Base-by-base conservation (phyloP, 2,888 invertebrate genomes). In the Acanthosepion lycidas region DNA sequence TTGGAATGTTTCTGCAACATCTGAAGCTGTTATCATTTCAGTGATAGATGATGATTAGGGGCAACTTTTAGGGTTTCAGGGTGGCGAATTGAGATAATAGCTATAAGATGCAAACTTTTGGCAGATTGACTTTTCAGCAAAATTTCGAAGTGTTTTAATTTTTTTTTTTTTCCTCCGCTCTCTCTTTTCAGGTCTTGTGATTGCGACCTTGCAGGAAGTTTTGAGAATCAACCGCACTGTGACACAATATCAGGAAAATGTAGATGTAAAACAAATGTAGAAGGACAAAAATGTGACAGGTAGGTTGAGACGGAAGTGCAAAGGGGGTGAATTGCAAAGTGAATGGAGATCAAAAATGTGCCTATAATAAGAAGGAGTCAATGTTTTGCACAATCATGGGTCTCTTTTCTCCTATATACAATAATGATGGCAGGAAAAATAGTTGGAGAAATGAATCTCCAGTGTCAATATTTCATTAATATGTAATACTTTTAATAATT, bases 321-420 rank as follows among this genome's bases (percentile, higher is more conserved):
- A 2, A 3, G 42, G 1, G 42, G 42, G 42, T 1, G 42, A 94
- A 95, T 12, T 98, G 98, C 96, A 98, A 98, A 95, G 97, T 97
- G 96, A 99, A 99, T 97, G 99, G 99, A 0, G 99, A 99, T 97
- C 98, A 98, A 97, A 98, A 98, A 95, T 99, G 99, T 97, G 98
- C 5, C 28, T 64, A 23, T 8, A 28, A 0, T 64, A 1, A 26
- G 28, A 23, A 0, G 6, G 28, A 3, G 26, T 51, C 26, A 23
- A 64, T 23, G 6, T 28, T 5, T 64, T 23, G 6, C 64, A 26
- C 26, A 64, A 64, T 0, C 23, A 64, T 2, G 28, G 23, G 23
- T 64, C 8, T 64, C 26, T 64, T 23, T 20, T 23, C 6, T 3
- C 20, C 20, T 26, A 6, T 59, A 20, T 59, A 15, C 6, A 15